Conservation (phyloP, 2,888 invertebrate species). For the Campoletis raptor region DNA sequence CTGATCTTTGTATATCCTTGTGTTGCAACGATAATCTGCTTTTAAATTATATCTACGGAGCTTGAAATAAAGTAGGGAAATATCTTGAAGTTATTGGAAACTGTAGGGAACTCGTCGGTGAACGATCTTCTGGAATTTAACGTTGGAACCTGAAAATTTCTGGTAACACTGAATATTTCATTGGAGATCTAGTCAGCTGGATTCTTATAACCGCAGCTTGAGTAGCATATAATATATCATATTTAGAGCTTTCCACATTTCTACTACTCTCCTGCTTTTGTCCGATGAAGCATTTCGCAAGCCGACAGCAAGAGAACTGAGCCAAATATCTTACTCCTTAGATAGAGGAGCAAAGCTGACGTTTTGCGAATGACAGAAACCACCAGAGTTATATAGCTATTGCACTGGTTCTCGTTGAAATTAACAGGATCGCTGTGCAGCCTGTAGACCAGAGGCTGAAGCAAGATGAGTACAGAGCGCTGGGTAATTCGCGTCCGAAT, state of each 20-base stretch:
- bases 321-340: constrained; percentile 62
- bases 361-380: constrained; percentile 58
- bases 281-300: constrained; percentile 36
- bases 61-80: constrained; percentile 1
- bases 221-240: constrained; percentile 40
- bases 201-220: constrained; percentile 37
- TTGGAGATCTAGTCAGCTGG: constrained; percentile 41
- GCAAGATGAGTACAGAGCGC: constrained; percentile 48
- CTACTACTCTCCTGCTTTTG: constrained; percentile 25
- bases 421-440: constrained; percentile 69
- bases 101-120: background rate
- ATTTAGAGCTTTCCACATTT: constrained; percentile 27
- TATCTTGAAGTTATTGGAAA: constrained; percentile 31
- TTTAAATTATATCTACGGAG: constrained; percentile 44
- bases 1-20: constrained; percentile 8
- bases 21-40: constrained; percentile 14
- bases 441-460: constrained; percentile 21
- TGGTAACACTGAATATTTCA: constrained; percentile 62
- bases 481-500: constrained; percentile 79
- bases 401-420: constrained; percentile 66
- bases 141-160: constrained; percentile 54
- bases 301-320: constrained; percentile 15
- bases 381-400: constrained; percentile 38
- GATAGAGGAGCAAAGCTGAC: constrained; percentile 42
- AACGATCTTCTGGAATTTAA: constrained; percentile 31